Evolutionary conservation across 2,888 invertebrate genomes (phyloP).

Genomic region (Meteorus colon): DNA sequence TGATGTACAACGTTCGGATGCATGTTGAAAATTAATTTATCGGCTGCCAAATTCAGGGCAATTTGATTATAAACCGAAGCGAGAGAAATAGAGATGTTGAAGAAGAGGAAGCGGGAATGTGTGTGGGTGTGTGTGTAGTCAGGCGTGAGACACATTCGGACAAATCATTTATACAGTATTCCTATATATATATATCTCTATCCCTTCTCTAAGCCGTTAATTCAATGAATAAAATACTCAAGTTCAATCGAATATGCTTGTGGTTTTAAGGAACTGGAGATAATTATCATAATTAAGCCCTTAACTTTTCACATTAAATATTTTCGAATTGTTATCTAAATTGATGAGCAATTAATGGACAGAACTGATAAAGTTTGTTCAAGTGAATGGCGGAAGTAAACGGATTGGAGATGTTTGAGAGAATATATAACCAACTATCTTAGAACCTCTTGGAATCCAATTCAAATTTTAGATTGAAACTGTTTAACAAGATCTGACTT

Average conservation of each 20-base stretch:
- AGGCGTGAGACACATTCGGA: background rate
- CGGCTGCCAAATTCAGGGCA: constrained; percentile 26
- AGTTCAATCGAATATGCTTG: background rate
- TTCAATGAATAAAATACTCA: background rate
- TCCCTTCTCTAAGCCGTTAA: background rate
- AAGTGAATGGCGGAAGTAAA: background rate
- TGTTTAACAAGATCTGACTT: background rate
- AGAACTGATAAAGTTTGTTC: constrained; percentile 8
- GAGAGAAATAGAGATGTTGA: background rate
- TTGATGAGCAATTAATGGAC: background rate
- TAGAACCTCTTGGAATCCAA: background rate
- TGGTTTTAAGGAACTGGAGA: background rate
- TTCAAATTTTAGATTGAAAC: background rate
- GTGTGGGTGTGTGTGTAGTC: background rate
- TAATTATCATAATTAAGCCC: background rate
- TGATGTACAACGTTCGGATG: background rate
- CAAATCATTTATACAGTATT: background rate
- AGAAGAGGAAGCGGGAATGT: background rate
- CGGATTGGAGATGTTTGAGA: background rate
- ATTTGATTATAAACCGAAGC: constrained; percentile 25
- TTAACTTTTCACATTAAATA: background rate
- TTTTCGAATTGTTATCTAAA: background rate
- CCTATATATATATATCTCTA: background rate
- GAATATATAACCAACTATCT: background rate
- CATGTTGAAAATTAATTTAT: constrained; percentile 26